Percentiles rank a stretch among this genome's conserved stretches.
Evolutionary conservation across 2,113 vertebrate species (phyloP).

Genomic region (Cettia cetti): DNA sequence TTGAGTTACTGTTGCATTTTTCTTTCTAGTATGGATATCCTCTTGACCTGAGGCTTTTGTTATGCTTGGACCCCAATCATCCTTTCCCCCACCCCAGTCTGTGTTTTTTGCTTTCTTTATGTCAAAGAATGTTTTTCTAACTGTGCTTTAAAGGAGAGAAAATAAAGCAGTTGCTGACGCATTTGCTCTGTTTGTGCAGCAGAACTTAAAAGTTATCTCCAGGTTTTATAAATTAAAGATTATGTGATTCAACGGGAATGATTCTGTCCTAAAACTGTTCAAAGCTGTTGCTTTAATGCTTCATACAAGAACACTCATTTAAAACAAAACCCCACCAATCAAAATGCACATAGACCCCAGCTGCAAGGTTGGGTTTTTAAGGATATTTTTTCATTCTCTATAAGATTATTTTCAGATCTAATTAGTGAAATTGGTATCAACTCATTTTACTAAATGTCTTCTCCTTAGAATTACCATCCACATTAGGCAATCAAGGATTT

Average conservation of each 20-base stretch:
- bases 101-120: neutral
- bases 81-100: neutral
- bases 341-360: neutral
- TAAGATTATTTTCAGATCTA: neutral
- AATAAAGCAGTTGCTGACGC: neutral
- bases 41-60: neutral
- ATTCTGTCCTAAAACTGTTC: neutral
- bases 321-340: neutral
- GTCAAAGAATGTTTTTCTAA: neutral
- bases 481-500: neutral
- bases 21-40: neutral
- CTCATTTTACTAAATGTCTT: neutral
- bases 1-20: neutral
- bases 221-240: neutral
- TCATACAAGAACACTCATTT: neutral
- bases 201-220: neutral
- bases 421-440: neutral
- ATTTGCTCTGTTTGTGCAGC: neutral
- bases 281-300: neutral
- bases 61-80: neutral
- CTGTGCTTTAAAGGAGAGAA: neutral
- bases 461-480: neutral
- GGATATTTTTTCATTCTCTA: neutral
- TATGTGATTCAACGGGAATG: neutral
- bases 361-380: neutral